phyloP scores from a whole-genome alignment of 1,140 invertebrate species.

The Listronotus bonariensis region DNA sequence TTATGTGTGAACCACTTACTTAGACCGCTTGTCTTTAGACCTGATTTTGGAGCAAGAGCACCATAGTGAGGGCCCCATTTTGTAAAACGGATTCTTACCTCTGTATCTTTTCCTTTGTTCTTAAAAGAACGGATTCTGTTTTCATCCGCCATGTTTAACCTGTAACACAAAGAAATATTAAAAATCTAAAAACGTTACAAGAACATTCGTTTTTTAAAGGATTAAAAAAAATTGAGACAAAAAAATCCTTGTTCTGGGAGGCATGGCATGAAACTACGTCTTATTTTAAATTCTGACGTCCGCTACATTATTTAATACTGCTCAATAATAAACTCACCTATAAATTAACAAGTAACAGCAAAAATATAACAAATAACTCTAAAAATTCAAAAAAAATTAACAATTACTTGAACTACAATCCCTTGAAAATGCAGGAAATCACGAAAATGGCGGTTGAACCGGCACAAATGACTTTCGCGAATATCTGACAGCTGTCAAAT shows the following conservation, averaged over 20 bases:
- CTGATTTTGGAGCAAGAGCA: too few relatives aligned
- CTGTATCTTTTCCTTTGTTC: conserved; percentile 55
- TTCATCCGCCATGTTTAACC: conserved; percentile 51
- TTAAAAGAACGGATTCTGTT: conserved; percentile 55
- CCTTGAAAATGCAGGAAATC: too few relatives aligned
- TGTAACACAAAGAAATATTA: neutral
- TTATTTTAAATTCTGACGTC: neutral
- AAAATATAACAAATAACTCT: neutral
- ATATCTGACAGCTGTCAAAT: too few relatives aligned
- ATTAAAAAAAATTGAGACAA: neutral
- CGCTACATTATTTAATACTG: neutral
- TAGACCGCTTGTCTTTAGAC: too few relatives aligned
- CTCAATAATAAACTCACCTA: neutral
- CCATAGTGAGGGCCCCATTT: too few relatives aligned
- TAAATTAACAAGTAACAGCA: conserved; percentile 1
- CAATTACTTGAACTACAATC: neutral
- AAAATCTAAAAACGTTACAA: neutral
- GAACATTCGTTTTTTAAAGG: neutral
- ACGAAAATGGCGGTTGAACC: too few relatives aligned
- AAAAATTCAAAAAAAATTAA: neutral
- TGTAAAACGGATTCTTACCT: conserved; percentile 41
- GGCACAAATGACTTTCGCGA: too few relatives aligned
- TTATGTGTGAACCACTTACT: too few relatives aligned
- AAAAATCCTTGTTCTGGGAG: neutral
- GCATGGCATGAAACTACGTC: conserved; percentile 1